phyloP scores from a whole-genome alignment of 2,888 invertebrate species.

The Aethes cnicana region DNA sequence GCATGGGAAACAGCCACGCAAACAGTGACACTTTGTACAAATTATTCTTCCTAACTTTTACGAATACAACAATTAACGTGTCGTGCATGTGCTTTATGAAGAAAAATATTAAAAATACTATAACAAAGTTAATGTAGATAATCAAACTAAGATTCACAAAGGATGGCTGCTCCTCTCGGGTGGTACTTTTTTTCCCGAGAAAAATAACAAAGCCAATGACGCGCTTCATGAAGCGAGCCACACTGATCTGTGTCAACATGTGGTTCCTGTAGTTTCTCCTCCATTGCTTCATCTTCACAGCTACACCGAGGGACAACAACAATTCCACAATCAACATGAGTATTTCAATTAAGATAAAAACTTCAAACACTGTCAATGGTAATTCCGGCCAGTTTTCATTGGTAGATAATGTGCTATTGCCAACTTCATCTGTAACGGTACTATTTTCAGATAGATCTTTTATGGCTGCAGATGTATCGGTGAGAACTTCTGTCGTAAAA shows the following conservation, averaged over 20 bases:
- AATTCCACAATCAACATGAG: constrained; percentile 67
- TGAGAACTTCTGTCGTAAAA: no score
- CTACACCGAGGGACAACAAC: constrained; percentile 57
- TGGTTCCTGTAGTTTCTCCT: constrained; percentile 72
- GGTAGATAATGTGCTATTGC: constrained; percentile 2
- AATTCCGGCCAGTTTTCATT: constrained; percentile 31
- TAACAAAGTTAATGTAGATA: constrained; percentile 68
- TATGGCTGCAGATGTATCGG: neutral
- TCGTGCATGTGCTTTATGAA: constrained; percentile 75
- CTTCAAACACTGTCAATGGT: constrained; percentile 46
- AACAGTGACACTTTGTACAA: constrained; percentile 56
- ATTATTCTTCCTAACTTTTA: constrained; percentile 58
- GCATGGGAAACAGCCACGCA: constrained; percentile 65
- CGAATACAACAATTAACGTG: constrained; percentile 64
- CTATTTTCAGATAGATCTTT: constrained; percentile 20
- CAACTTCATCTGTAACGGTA: neutral
- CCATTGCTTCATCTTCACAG: constrained; percentile 64
- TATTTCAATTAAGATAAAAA: constrained; percentile 62
- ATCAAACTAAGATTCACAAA: constrained; percentile 46
- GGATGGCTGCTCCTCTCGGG: constrained; percentile 30
- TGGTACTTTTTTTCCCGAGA: constrained; percentile 42
- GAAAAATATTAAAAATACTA: constrained; percentile 64
- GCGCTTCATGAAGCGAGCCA: constrained; percentile 64
- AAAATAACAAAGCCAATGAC: constrained; percentile 54
- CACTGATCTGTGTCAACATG: constrained; percentile 70